These are phyloP conservation scores for Cenopis cana DNA, from an alignment of 2,888 invertebrate genomes.

Conservation along the genomic window DNA sequence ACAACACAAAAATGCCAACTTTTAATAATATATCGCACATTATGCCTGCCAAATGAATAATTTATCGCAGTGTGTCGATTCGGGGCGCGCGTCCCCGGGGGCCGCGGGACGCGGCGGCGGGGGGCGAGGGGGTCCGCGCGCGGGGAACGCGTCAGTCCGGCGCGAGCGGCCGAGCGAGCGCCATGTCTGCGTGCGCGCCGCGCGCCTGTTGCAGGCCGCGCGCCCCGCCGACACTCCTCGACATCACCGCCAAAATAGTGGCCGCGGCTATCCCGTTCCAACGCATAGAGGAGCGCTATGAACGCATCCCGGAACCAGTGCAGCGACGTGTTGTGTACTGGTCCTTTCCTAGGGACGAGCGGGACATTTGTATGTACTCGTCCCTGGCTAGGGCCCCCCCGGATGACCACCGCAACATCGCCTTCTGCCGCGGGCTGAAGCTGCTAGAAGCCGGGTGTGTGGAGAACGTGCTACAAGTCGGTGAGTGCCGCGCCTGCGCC, in stretches of 20 bases:
- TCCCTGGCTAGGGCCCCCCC: constrained; percentile 87
- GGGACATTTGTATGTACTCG: constrained; percentile 96
- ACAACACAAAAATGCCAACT: constrained; percentile 81
- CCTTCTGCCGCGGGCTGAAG: constrained; percentile 94
- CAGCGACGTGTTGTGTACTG: constrained; percentile 94
- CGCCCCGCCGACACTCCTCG: constrained; percentile 90
- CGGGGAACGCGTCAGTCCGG: constrained; percentile 72
- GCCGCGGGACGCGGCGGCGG: constrained; percentile 53
- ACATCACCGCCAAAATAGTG: constrained; percentile 93
- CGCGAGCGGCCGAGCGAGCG: constrained; percentile 83
- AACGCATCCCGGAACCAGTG: constrained; percentile 95
- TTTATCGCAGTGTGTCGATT: constrained; percentile 82
- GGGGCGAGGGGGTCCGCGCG: constrained; percentile 56
- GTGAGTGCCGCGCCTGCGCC: constrained; percentile 88
- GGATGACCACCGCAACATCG: constrained; percentile 91
- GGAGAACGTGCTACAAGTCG: constrained; percentile 94
- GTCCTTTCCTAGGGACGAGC: constrained; percentile 95
- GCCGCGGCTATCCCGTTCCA: constrained; percentile 94
- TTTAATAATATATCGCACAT: constrained; percentile 85
- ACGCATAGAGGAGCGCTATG: constrained; percentile 93
- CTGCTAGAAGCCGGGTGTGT: constrained; percentile 93
- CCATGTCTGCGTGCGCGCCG: constrained; percentile 82
- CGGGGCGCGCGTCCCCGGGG: constrained; percentile 76
- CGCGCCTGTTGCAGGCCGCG: constrained; percentile 84
- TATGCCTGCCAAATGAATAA: constrained; percentile 84